Percentiles rank a stretch among this genome's conserved stretches.
phyloP scores from a whole-genome alignment of 2,113 vertebrate genomes.

The Heterocephalus glaber region DNA sequence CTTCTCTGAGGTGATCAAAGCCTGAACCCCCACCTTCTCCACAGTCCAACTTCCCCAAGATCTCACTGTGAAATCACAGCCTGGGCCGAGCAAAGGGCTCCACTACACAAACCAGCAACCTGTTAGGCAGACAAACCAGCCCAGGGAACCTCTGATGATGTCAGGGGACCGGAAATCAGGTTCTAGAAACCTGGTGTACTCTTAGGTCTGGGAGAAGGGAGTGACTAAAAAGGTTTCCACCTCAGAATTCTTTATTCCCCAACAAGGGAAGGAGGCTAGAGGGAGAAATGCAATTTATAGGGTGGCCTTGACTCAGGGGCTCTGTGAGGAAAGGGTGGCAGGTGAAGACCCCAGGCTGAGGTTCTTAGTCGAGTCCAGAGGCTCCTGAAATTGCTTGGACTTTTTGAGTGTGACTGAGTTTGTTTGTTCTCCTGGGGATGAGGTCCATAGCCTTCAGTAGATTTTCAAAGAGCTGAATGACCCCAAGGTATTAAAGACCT shows the following conservation, averaged over 20 bases:
- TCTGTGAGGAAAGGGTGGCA: background rate
- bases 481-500: background rate
- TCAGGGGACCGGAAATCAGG: background rate
- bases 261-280: background rate
- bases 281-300: background rate
- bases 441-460: background rate
- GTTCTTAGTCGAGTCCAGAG: background rate
- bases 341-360: background rate
- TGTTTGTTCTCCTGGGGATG: background rate
- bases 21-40: background rate
- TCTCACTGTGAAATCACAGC: background rate
- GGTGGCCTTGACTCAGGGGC: background rate
- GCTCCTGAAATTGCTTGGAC: background rate
- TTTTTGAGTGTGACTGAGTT: background rate
- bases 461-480: background rate
- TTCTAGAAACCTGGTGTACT: background rate
- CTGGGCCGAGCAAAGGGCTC: background rate
- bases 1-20: background rate
- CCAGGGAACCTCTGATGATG: fast-evolving
- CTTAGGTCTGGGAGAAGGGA: background rate
- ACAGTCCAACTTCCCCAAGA: background rate
- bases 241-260: conserved; percentile 67
- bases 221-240: background rate
- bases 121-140: background rate
- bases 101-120: background rate